Conservation (phyloP, 2,113 vertebrate species). For the Oreochromis spilurus region DNA sequence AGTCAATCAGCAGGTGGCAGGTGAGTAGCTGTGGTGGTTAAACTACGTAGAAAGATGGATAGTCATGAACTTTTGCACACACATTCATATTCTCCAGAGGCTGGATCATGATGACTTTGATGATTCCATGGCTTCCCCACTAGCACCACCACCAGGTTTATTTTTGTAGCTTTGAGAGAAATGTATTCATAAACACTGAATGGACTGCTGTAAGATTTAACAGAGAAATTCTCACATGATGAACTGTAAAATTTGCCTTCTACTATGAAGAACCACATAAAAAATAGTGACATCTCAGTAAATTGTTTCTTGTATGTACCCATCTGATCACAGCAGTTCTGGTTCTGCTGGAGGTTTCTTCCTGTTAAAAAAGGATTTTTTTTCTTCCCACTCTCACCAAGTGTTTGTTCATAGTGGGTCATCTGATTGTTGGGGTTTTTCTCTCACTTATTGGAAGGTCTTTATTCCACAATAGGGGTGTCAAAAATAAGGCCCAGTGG, state of each 20-base stretch:
- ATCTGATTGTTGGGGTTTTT: background rate
- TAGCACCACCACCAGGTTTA: background rate
- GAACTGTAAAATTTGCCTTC: background rate
- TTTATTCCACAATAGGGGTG: background rate
- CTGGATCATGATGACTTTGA: background rate
- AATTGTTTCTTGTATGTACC: background rate
- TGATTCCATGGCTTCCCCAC: background rate
- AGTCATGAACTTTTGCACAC: background rate
- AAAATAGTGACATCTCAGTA: background rate
- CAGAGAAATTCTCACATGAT: background rate
- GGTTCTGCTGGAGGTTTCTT: background rate
- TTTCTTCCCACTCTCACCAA: background rate
- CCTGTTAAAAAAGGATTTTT: background rate
- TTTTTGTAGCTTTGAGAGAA: background rate
- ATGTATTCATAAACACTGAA: rapidly evolving
- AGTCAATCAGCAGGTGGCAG: constrained; percentile 42
- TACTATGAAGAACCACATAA: rapidly evolving
- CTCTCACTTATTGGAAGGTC: background rate
- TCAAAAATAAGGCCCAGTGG: background rate
- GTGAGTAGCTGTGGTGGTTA: background rate
- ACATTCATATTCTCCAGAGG: background rate
- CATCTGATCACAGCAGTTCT: background rate
- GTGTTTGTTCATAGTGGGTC: background rate
- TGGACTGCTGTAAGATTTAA: background rate
- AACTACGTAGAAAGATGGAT: background rate